Evolutionary conservation across 2,888 invertebrate genomes (phyloP).

Genomic region (Portevinia maculata): DNA sequence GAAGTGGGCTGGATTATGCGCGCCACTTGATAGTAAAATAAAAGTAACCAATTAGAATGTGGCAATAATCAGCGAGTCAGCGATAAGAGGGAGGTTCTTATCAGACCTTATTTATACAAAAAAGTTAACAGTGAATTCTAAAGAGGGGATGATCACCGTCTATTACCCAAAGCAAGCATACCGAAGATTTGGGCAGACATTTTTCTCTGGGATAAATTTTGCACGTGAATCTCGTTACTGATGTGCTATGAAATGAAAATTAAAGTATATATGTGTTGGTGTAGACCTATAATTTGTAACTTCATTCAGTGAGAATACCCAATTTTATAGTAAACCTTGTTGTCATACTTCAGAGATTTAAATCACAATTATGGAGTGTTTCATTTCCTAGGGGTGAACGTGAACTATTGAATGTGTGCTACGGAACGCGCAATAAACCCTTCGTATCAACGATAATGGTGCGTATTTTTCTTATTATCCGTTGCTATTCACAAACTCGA

Average conservation of each 20-base stretch:
- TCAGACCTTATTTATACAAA: slow-evolving; percentile 58
- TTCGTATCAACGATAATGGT: neutral
- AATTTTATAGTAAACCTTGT: slow-evolving; percentile 60
- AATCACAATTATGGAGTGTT: slow-evolving; percentile 23
- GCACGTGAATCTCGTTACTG: slow-evolving; percentile 66
- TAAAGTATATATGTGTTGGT: slow-evolving; percentile 35
- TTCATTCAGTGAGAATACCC: slow-evolving; percentile 28
- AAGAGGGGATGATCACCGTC: slow-evolving; percentile 68
- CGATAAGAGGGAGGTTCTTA: slow-evolving; percentile 68
- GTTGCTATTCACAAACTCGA: neutral
- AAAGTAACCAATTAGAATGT: slow-evolving; percentile 67
- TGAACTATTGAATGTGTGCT: slow-evolving; percentile 15
- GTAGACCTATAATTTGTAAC: slow-evolving; percentile 58
- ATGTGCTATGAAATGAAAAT: slow-evolving; percentile 34
- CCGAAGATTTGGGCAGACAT: slow-evolving; percentile 61
- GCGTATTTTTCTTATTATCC: slow-evolving; percentile 3
- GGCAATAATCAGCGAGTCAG: slow-evolving; percentile 65
- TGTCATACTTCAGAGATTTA: slow-evolving; percentile 52
- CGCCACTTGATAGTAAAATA: slow-evolving; percentile 67
- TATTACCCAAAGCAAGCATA: slow-evolving; percentile 28
- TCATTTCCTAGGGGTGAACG: slow-evolving; percentile 33
- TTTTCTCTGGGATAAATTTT: slow-evolving; percentile 62
- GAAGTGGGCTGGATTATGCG: slow-evolving; percentile 73
- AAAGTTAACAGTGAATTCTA: slow-evolving; percentile 49
- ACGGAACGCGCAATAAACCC: slow-evolving; percentile 48